These are phyloP conservation scores for Apodemus sylvaticus DNA, from an alignment of 2,113 vertebrate species.

Conservation along the genomic window DNA sequence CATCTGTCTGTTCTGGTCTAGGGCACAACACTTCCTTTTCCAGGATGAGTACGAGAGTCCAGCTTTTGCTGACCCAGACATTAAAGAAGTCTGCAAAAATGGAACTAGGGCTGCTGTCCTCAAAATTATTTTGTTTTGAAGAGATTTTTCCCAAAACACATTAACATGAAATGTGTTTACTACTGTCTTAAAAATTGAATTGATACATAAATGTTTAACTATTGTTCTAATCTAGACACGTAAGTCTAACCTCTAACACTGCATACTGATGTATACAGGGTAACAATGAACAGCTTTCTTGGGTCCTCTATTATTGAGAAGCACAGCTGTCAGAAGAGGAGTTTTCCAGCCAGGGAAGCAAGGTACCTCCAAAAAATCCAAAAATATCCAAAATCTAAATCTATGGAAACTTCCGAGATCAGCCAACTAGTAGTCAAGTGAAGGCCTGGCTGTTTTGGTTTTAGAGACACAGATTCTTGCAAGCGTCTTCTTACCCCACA, in stretches of 20 bases:
- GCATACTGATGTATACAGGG: background rate
- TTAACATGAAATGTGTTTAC: background rate
- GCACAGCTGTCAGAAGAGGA: conserved; percentile 31
- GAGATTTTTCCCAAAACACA: background rate
- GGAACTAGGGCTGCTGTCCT: background rate
- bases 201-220: background rate
- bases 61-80: background rate
- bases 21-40: background rate
- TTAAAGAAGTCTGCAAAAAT: background rate
- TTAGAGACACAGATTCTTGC: conserved; percentile 63
- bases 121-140: background rate
- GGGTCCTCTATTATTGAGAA: background rate
- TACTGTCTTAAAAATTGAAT: background rate
- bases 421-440: conserved; percentile 26
- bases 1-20: background rate
- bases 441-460: conserved; percentile 64
- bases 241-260: background rate
- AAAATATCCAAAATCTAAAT: conserved; percentile 46
- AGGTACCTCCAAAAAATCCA: conserved; percentile 32
- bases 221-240: conserved; percentile 27
- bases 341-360: conserved; percentile 1
- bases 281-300: background rate
- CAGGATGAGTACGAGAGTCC: background rate
- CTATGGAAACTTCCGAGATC: conserved; percentile 56
- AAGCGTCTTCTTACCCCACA: conserved; percentile 33